Evolutionary conservation across 1,140 invertebrate genomes (phyloP).

Genomic region (Penaeus japonicus): DNA sequence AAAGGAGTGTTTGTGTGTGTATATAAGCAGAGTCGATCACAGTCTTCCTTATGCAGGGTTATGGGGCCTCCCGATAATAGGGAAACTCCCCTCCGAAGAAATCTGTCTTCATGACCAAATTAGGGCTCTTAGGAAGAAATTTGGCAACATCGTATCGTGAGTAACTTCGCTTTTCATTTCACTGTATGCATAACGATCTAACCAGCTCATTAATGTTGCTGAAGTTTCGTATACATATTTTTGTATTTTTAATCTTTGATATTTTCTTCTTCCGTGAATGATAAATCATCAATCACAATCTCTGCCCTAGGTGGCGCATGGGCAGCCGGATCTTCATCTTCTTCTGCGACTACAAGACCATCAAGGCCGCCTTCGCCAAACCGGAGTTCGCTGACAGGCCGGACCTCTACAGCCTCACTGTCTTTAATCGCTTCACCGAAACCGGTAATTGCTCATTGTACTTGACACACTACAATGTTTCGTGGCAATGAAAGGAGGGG

Average conservation of each 20-base stretch:
- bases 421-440: not conserved
- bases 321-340: not conserved
- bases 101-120: not conserved
- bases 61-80: not conserved
- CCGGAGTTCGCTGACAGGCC: not conserved
- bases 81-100: not conserved
- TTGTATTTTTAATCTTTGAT: too few relatives aligned
- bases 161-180: not conserved
- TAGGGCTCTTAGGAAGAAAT: not conserved
- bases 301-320: not conserved
- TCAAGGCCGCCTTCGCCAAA: constrained; percentile 23
- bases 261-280: too few relatives aligned
- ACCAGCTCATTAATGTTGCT: not conserved
- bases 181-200: not conserved
- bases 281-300: too few relatives aligned
- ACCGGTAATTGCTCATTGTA: not conserved
- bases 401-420: not conserved
- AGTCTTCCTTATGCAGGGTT: too few relatives aligned
- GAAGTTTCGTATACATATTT: too few relatives aligned
- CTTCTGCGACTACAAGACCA: not conserved
- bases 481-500: too few relatives aligned
- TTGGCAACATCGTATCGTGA: constrained; percentile 22
- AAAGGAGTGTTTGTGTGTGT: too few relatives aligned
- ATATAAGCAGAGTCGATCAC: too few relatives aligned
- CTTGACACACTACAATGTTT: too few relatives aligned